Evolutionary conservation across 2,888 invertebrate species (phyloP).

Genomic region (Meiosimyza platycephala): DNA sequence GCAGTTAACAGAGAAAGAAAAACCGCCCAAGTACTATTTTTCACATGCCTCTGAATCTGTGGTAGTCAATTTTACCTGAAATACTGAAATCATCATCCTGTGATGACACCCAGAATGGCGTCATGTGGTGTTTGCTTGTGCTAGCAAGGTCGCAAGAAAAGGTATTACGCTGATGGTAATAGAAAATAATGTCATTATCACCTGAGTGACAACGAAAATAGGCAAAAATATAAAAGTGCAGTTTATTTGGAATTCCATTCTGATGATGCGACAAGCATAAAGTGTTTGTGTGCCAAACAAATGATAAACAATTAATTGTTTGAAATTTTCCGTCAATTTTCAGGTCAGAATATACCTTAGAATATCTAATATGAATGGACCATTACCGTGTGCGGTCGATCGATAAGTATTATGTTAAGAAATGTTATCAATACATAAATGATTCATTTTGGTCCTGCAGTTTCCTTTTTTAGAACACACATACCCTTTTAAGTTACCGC

Average conservation of each 20-base stretch:
- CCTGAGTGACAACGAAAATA: slow-evolving; percentile 42
- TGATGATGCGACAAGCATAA: slow-evolving; percentile 43
- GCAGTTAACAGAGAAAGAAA: neutral
- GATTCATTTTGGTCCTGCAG: too few species aligned
- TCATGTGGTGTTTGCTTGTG: slow-evolving; percentile 54
- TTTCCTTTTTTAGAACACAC: too few species aligned
- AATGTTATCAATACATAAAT: too few species aligned
- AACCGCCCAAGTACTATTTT: neutral
- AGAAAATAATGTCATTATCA: slow-evolving; percentile 57
- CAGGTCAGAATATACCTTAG: neutral
- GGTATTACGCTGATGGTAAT: neutral
- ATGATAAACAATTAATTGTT: slow-evolving; percentile 58
- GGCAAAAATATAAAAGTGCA: neutral
- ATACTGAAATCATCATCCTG: slow-evolving; percentile 43
- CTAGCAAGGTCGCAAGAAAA: slow-evolving; percentile 28
- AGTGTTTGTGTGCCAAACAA: slow-evolving; percentile 58
- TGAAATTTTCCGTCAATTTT: slow-evolving; percentile 28
- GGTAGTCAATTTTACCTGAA: slow-evolving; percentile 29
- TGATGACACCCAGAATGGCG: slow-evolving; percentile 49
- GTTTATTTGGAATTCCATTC: slow-evolving; percentile 35
- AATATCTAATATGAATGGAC: neutral
- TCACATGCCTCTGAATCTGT: neutral
- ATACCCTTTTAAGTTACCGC: too few species aligned
- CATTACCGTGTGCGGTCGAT: neutral
- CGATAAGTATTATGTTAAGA: too few species aligned